Evolutionary conservation across 2,888 invertebrate genomes (phyloP), one percentile per base, ranked within the genome.

Genomic region (Papilio elwesi): DNA sequence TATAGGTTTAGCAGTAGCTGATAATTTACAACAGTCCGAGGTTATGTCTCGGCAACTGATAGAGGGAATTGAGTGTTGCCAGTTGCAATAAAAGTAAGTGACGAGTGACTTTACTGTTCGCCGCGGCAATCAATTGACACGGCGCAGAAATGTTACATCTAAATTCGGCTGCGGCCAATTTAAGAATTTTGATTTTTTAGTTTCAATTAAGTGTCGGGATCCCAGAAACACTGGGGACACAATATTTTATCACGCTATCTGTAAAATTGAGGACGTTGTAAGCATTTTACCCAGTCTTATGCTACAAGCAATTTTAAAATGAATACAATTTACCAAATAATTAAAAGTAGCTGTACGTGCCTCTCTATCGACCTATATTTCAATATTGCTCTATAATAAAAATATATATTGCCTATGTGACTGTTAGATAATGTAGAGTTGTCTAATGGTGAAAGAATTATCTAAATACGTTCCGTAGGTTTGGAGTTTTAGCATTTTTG

Each of bases 71-170:
- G 76, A 77, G 76, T 75, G 75, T 74, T 70, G 71, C 63, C 71
- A 74, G 68, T n/a, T 38, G 62, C 62, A 73, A 76, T 78, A 79
- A 78, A 79, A 71, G 68, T 76, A 74, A 74, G 80, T 74, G 78
- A 79, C 77, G 76, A 78, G 68, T 75, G 75, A 76, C 71, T 80
- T 80, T 78, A 77, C 71, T 69, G 73, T 71, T 57, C 62, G 53
- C 68, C 51, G 68, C 53, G 55, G 26, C 70, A 53, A 68, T 68
- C 55, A 68, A 68, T 75, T 75, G 68, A 71, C 63, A 16, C 53
- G 48, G 26, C 47, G 51, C 43, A 59, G 71, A 66, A 59, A 68
- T 62, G 70, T 36, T 67, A 53, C 72, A 51, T 57, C 65, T 73
- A 15, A 65, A 69, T 73, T 69, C 64, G 68, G 68, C 47, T 68